Evolutionary conservation across 2,888 invertebrate genomes (phyloP).

Genomic region (Allacma fusca): DNA sequence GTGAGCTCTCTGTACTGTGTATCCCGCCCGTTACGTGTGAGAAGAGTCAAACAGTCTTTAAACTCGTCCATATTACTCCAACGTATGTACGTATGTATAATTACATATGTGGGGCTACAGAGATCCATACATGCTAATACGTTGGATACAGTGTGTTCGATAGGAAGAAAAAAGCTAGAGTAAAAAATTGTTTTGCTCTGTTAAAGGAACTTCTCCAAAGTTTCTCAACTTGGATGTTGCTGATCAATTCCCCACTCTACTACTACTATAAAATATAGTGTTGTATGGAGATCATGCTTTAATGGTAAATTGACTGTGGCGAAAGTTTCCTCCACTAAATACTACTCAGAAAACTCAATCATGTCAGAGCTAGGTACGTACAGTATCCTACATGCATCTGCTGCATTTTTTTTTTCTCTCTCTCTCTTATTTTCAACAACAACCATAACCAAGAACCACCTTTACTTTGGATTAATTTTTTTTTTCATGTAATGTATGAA

Average conservation of each 20-base stretch:
- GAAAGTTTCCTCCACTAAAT: slow-evolving; percentile 6
- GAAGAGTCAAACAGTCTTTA: no score
- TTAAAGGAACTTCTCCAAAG: background rate
- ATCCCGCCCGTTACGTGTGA: no score
- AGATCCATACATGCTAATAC: no score
- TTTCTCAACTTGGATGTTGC: background rate
- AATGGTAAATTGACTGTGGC: slow-evolving; percentile 41
- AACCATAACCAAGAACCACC: slow-evolving; percentile 5
- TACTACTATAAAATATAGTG: background rate
- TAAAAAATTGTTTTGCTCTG: slow-evolving; percentile 33
- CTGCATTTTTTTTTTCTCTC: background rate
- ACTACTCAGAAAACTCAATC: background rate
- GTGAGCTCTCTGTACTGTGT: no score
- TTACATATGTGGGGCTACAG: no score
- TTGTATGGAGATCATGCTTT: slow-evolving; percentile 21
- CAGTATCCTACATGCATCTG: no score
- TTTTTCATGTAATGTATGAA: background rate
- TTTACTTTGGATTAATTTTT: slow-evolving; percentile 12
- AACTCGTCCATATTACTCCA: no score
- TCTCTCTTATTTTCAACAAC: background rate
- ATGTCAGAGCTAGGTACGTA: no score
- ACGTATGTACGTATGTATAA: no score
- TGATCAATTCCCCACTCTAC: background rate
- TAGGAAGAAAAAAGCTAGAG: slow-evolving; percentile 6
- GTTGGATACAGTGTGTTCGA: no score